Evolutionary conservation across 2,888 invertebrate species (phyloP).

Genomic region (Drosophila sordidula): DNA sequence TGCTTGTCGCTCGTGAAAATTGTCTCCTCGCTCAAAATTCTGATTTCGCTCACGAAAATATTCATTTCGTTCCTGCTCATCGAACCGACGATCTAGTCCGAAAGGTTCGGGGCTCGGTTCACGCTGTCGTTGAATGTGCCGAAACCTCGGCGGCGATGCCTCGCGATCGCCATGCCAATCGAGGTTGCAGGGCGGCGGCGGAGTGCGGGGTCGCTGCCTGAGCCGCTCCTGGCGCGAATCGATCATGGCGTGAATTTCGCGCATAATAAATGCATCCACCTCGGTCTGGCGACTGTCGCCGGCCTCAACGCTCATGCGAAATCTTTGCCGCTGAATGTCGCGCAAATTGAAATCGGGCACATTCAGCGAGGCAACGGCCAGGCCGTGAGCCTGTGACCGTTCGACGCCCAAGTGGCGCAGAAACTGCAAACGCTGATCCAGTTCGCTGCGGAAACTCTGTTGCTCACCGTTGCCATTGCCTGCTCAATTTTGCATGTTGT

Average conservation of each 20-base stretch:
- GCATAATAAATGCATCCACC: constrained; percentile 36
- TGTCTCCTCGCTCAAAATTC: constrained; percentile 5
- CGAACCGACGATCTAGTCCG: not conserved
- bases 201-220: constrained; percentile 32
- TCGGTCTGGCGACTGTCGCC: constrained; percentile 35
- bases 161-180: constrained; percentile 43
- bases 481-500: constrained; percentile 13
- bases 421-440: constrained; percentile 50
- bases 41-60: not conserved
- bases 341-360: constrained; percentile 48
- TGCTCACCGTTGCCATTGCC: constrained; percentile 1
- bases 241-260: constrained; percentile 29
- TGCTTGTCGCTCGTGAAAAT: not conserved
- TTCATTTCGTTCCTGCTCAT: not conserved
- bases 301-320: constrained; percentile 34
- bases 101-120: constrained; percentile 1
- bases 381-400: constrained; percentile 33
- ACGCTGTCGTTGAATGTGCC: constrained; percentile 8
- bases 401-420: constrained; percentile 46
- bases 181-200: constrained; percentile 57
- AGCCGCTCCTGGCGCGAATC: constrained; percentile 1
- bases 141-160: not conserved
- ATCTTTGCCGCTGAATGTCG: constrained; percentile 34
- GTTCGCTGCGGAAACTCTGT: constrained; percentile 2
- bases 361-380: constrained; percentile 36